Evolutionary conservation across 1,140 invertebrate species (phyloP).

Genomic region (Yoshiicerus persimilis): DNA sequence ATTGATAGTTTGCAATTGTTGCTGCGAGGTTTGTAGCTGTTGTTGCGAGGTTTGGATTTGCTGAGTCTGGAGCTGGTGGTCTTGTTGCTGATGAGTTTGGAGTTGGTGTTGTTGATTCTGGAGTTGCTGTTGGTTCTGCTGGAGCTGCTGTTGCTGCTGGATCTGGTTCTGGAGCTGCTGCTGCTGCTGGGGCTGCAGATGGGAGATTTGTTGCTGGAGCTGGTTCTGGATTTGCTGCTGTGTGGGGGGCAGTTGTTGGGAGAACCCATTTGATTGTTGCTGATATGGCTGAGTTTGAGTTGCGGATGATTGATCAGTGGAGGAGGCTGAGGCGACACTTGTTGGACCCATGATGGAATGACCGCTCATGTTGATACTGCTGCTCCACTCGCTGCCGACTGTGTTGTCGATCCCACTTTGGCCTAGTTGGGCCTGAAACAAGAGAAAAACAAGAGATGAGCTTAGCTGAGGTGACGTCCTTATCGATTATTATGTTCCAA

Average conservation of each 20-base stretch:
- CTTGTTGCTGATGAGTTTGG: constrained; percentile 16
- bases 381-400: constrained; percentile 34
- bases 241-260: neutral
- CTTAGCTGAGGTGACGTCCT: neutral
- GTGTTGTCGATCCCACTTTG: neutral
- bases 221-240: constrained; percentile 25
- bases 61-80: constrained; percentile 48
- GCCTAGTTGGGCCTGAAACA: constrained; percentile 30
- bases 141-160: constrained; percentile 40
- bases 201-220: constrained; percentile 16
- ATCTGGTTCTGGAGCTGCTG: constrained; percentile 35
- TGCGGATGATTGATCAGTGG: constrained; percentile 18
- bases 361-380: constrained; percentile 11
- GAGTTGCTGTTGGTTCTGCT: constrained; percentile 38
- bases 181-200: constrained; percentile 38
- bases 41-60: constrained; percentile 49
- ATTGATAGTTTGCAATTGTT: neutral
- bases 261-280: constrained; percentile 15
- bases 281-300: constrained; percentile 43
- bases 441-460: neutral
- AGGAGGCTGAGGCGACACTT: constrained; percentile 29
- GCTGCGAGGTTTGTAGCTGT: neutral
- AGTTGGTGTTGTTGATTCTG: constrained; percentile 27
- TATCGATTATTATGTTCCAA: neutral
- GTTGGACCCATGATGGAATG: constrained; percentile 37